Evolutionary conservation across 92 coral and sea anemone genomes (phyloP), one percentile per base, ranked within the genome.

Genomic region (Virgularia gustaviana): DNA sequence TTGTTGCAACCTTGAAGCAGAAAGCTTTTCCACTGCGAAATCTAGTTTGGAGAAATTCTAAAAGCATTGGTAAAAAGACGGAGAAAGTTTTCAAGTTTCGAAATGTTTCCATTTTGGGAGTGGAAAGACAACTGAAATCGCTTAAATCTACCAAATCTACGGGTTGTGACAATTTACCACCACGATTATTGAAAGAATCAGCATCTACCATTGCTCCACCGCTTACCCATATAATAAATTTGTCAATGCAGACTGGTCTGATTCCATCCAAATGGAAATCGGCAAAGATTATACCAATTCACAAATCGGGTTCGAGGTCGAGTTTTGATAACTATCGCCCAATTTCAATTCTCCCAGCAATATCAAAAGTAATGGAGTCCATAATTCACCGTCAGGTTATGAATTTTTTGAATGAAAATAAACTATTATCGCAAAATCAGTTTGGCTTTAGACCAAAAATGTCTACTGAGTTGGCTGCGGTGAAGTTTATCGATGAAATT

Each of bases 301-400:
- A 58, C 39, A 58, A 63, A 73, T 73, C 79, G 63, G 79, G 55
- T 11, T 37, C 36, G 52, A 71, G 43, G 6, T 37, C 60, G 60
- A 63, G 19, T 56, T 72, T 31, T 35, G 60, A 30, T 32, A 54
- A 72, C 47, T 72, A 54, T 43, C 60, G 78, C 35, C 78, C 78
- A 52, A 34, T 72, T 16, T 72, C 78, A 72, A 42, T 72, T 42
- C 49, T 73, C 9, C 79, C 54, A 18, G 38, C 70, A 36, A 32
- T 73, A 36, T 57, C 79, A 9, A 73, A 73, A 73, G 63, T 38
- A 56, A 56, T 37, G 41, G 44, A 58, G 19, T 9, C 27, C 13
- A 58, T 58, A 8, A 15, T 28, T 30, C 36, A 25, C 65, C 9
- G 41, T 11, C 16, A 58, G 32, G n/a, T 30, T 30, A 25, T 58